These are phyloP conservation scores for Lithosia quadra DNA, from an alignment of 2,888 invertebrate genomes.

Conservation along the genomic window DNA sequence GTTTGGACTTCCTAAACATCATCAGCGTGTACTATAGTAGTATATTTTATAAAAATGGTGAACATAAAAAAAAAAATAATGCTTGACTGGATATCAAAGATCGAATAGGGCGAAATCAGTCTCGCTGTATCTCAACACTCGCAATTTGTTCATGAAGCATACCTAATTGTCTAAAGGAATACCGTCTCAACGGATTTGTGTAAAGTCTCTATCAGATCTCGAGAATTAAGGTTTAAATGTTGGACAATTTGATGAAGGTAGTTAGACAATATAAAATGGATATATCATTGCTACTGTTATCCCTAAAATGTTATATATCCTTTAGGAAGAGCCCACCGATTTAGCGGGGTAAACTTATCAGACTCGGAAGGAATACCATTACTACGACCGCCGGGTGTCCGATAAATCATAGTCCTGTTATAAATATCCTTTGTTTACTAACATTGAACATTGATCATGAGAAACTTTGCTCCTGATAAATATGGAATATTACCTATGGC, in stretches of 20 bases:
- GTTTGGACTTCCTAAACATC: neutral
- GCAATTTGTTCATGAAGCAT: slow-evolving; percentile 58
- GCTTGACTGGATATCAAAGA: slow-evolving; percentile 25
- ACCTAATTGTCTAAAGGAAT: slow-evolving; percentile 73
- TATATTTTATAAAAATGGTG: neutral
- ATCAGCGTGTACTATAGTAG: neutral
- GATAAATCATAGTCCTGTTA: neutral
- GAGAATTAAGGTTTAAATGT: slow-evolving; percentile 52
- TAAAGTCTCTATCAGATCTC: slow-evolving; percentile 55
- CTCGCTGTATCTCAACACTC: slow-evolving; percentile 47
- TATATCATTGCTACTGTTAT: slow-evolving; percentile 1
- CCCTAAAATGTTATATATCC: neutral
- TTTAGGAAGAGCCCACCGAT: neutral
- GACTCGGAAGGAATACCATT: slow-evolving; percentile 5
- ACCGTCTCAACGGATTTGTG: slow-evolving; percentile 62
- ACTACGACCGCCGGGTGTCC: neutral
- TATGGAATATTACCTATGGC: neutral
- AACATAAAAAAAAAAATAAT: slow-evolving; percentile 5
- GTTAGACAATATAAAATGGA: slow-evolving; percentile 16
- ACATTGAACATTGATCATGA: neutral
- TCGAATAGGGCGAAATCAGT: slow-evolving; percentile 22
- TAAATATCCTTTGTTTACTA: slow-evolving; percentile 4
- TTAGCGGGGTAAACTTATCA: neutral
- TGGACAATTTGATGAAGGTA: slow-evolving; percentile 30
- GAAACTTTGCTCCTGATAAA: neutral